Base-by-base conservation (phyloP, 2,797 vertebrate genomes). In the Acipenser ruthenus region DNA sequence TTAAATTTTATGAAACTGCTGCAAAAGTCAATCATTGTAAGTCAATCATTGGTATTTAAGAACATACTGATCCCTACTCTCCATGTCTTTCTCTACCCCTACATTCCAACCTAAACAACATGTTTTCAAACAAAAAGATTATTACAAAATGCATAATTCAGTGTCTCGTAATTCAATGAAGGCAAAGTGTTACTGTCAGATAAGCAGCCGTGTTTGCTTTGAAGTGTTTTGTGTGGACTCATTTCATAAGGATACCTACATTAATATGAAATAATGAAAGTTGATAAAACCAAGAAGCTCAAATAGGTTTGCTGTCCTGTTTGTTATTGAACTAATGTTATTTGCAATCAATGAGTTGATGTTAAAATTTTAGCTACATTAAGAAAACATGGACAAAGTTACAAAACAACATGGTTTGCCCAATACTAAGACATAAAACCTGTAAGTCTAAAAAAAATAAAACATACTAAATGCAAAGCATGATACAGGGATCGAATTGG, bases 281-380 rank as follows among this genome's bases (percentile, higher is more conserved):
- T 8, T 72, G 70, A 69, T 73, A 74, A 73, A 75, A 74, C 72
- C 66, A 77, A 81, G 73, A 76, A 68, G 69, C 70, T 68, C 58
- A 68, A 73, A 63, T 71, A 0, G 59, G 64, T 68, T 66, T 65
- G 72, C n/a, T 61, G 70, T 67, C 73, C 56, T 13, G 48, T 62
- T 12, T 2, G 70, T 68, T 70, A 83, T 37, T 37, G 4, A 37
- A 37, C 37, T 37, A 37, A 37, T 37, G 37, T 37, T 37, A 37
- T 37, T 37, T 37, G 37, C 37, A 37, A 78, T 74, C 76, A 78
- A 72, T 77, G 80, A 88, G 80, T 75, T 81, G 81, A n/a, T n/a
- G n/a, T n/a, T n/a, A n/a, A n/a, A 69, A 63, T 64, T 48, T 72
- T 69, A 73, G 70, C 56, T 60, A 64, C n/a, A 67, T 62, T 53